Conservation (phyloP, 2,888 invertebrate genomes). For the Phyllotreta cruciferae region DNA sequence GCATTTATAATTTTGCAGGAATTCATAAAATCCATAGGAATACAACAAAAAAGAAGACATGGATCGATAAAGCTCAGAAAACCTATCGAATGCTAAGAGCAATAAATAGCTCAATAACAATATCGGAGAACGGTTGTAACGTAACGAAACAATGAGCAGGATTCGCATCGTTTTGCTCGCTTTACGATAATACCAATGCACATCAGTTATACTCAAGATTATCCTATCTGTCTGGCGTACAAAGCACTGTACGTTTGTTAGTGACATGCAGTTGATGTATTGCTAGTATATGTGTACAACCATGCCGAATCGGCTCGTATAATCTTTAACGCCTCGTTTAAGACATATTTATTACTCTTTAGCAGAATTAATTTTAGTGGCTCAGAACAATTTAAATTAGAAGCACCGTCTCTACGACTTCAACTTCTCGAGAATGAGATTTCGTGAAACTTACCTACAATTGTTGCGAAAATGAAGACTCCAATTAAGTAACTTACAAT, state of each 20-base stretch:
- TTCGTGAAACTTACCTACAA: slow-evolving; percentile 75
- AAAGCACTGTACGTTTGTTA: slow-evolving; percentile 9
- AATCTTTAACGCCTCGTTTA: slow-evolving; percentile 16
- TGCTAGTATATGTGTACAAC: slow-evolving; percentile 2
- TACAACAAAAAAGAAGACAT: neutral
- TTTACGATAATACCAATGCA: slow-evolving; percentile 9
- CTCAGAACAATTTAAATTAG: neutral
- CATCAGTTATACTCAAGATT: slow-evolving; percentile 15
- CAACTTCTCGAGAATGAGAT: too few species aligned
- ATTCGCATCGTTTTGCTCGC: neutral
- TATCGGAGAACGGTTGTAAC: too few species aligned
- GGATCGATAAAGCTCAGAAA: neutral
- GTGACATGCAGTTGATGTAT: slow-evolving; percentile 24
- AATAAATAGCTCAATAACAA: neutral
- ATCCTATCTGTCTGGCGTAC: slow-evolving; percentile 7
- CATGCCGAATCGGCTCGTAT: slow-evolving; percentile 4
- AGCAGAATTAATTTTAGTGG: neutral
- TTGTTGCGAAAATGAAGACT: slow-evolving; percentile 97
- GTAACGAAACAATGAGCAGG: neutral
- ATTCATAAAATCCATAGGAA: neutral
- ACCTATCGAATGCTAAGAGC: neutral
- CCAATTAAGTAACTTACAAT: slow-evolving; percentile 97
- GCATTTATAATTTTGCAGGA: too few species aligned
- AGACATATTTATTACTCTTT: slow-evolving; percentile 17
- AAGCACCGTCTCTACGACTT: too few species aligned